Evolutionary conservation across 2,113 vertebrate species (phyloP).

Genomic region (Rhadina sibilatrix): DNA sequence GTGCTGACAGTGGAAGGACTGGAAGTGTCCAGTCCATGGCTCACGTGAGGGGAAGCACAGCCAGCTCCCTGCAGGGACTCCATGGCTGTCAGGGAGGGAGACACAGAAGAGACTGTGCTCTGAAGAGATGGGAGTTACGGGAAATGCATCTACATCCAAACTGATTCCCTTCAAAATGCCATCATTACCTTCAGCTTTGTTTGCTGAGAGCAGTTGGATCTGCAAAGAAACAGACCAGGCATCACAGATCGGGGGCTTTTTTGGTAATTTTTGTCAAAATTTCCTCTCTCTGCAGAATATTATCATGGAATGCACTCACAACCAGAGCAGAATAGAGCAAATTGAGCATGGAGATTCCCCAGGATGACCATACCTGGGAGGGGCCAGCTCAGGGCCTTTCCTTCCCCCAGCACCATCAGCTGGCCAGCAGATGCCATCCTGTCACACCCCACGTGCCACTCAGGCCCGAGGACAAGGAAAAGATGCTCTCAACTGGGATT

Average conservation of each 20-base stretch:
- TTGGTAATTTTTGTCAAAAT: background rate
- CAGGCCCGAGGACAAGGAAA: background rate
- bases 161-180: background rate
- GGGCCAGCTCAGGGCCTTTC: background rate
- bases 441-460: background rate
- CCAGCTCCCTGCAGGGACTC: background rate
- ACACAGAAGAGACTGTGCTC: background rate
- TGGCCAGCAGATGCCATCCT: background rate
- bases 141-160: background rate
- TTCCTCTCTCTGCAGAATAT: background rate
- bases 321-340: background rate
- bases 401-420: background rate
- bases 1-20: background rate
- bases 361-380: too few species aligned
- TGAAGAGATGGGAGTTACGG: background rate
- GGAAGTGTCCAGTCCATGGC: background rate
- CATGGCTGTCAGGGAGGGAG: background rate
- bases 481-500: background rate
- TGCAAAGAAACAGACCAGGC: constrained; percentile 29
- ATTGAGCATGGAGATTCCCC: background rate
- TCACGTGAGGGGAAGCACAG: rapidly evolving
- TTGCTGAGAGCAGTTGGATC: constrained; percentile 65
- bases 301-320: background rate
- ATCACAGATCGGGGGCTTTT: background rate
- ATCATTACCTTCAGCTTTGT: constrained; percentile 42